A percentile compares a stretch with the other conserved stretches of the same genome.
Evolutionary conservation across 2,797 vertebrate species (phyloP).

Genomic region (Bovichtus variegatus): DNA sequence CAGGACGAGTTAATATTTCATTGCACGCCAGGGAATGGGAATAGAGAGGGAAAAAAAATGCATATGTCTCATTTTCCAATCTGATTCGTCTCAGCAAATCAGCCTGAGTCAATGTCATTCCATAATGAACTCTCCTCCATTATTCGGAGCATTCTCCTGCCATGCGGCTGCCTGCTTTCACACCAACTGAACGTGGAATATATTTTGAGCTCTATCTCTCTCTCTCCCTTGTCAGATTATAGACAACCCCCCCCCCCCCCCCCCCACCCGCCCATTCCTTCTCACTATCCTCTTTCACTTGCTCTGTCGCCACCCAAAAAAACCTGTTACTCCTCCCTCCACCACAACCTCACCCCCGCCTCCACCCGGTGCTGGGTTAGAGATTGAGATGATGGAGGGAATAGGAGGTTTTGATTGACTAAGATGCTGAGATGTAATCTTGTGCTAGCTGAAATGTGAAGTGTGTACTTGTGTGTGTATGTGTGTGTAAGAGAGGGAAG

Average conservation of each 20-base stretch:
- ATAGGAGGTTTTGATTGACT: constrained; percentile 71
- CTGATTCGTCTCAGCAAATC: constrained; percentile 84
- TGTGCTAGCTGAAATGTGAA: constrained; percentile 67
- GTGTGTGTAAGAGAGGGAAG: constrained; percentile 42
- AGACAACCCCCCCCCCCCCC: constrained; percentile 41
- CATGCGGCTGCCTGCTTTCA: constrained; percentile 51
- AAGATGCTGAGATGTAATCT: constrained; percentile 78
- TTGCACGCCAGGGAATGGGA: constrained; percentile 69
- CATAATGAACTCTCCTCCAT: constrained; percentile 77
- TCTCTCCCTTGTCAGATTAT: constrained; percentile 47
- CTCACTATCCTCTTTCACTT: constrained; percentile 23
- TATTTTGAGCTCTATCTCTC: constrained; percentile 46
- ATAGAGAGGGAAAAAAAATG: constrained; percentile 53
- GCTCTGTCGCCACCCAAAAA: constrained; percentile 28
- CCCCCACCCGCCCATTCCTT: not conserved
- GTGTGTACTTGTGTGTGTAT: constrained; percentile 44
- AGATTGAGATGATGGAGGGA: constrained; percentile 64
- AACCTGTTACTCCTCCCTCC: constrained; percentile 56
- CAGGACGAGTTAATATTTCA: constrained; percentile 85
- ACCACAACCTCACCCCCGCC: constrained; percentile 1
- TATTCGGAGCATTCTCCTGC: constrained; percentile 59
- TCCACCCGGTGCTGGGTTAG: constrained; percentile 43
- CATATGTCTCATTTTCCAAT: constrained; percentile 82
- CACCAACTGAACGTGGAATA: constrained; percentile 47
- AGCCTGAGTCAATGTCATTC: constrained; percentile 80